phyloP scores from a whole-genome alignment of 2,797 vertebrate species.

The Babyrousa celebensis region DNA sequence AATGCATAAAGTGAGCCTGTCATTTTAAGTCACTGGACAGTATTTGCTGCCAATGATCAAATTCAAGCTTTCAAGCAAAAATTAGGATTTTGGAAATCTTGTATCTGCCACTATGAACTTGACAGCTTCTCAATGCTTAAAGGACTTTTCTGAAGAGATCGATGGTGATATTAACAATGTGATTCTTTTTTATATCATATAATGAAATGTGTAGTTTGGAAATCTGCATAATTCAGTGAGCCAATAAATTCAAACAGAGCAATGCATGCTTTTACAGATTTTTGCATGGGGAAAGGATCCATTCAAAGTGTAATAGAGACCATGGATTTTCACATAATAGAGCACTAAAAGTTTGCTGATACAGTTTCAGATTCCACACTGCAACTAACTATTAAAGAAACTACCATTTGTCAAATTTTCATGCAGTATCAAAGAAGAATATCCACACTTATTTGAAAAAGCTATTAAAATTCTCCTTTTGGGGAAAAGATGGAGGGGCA shows the following conservation, averaged over 20 bases:
- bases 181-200: constrained; percentile 68
- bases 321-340: constrained; percentile 72
- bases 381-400: constrained; percentile 40
- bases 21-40: constrained; percentile 29
- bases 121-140: constrained; percentile 72
- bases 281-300: constrained; percentile 33
- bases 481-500: neutral
- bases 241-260: constrained; percentile 52
- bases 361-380: neutral
- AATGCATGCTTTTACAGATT: constrained; percentile 46
- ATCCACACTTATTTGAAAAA: constrained; percentile 49
- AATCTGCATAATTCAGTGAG: constrained; percentile 69
- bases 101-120: constrained; percentile 12
- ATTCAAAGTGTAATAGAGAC: constrained; percentile 21
- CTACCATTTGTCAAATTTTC: constrained; percentile 58
- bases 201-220: constrained; percentile 76
- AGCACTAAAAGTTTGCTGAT: constrained; percentile 66
- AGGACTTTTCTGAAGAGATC: constrained; percentile 70
- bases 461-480: constrained; percentile 6
- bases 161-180: constrained; percentile 68
- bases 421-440: constrained; percentile 42
- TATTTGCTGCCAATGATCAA: constrained; percentile 47
- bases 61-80: constrained; percentile 54
- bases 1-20: neutral
- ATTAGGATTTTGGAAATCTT: constrained; percentile 68